Evolutionary conservation across 2,113 vertebrate genomes (phyloP), one percentile per base, ranked within the genome.

Genomic region (Crypturellus undulatus): DNA sequence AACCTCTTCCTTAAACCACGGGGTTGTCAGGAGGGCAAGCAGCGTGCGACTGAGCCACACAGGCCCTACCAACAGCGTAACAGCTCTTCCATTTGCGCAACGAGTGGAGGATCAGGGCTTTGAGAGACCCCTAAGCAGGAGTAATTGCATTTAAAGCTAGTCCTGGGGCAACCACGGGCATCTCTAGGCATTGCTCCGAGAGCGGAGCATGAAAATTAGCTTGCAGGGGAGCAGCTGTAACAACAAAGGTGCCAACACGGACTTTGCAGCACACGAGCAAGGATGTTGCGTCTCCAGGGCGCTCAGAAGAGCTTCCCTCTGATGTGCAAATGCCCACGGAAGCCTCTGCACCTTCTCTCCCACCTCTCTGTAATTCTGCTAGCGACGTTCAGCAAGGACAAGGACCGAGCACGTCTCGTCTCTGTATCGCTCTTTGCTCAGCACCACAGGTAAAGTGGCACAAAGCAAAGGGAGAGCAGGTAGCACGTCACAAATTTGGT

Each of bases 381-480:
- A 10, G n/a, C 6, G 0, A 11, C 32, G 38, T 26, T 64, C 69
- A 64, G 75, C 69, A 8, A 75, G 68, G 68, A 12, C 36, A 7
- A 43, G 34, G 26, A 72, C 45, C 43, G 25, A 24, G 12, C 3
- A 0, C 16, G 70, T 65, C 47, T 60, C 28, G 45, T 19, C 69
- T 47, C 54, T 69, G 58, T 45, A 17, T 18, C 38, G 54, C 25
- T 19, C 5, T 60, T 58, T 34, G 64, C 59, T 40, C 25, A 34
- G 38, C 5, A 4, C 8, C 2, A 5, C 18, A 34, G 12, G 18
- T 10, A 68, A 54, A 54, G 0, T 0, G 30, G 36, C 58, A 68
- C 28, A 45, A 64, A 60, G 6, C 2, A 2, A 0, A 19, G 70
- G 38, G 8, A 36, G n/a, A n/a, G 49, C 0, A 0, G 16, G 70